Conservation (phyloP, 2,113 vertebrate species). For the Oxyura jamaicensis region DNA sequence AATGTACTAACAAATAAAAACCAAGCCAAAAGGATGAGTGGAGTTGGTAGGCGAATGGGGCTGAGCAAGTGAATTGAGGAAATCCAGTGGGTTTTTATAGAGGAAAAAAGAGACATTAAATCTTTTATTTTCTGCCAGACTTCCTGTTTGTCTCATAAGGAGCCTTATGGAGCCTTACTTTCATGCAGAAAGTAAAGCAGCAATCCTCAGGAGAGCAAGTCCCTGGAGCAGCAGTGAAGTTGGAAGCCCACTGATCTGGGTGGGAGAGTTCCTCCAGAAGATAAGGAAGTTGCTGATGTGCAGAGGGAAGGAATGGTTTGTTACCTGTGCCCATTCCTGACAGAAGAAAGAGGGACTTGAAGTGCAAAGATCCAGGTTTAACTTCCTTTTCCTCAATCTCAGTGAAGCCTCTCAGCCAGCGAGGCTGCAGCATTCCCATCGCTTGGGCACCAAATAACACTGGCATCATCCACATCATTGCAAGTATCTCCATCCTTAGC, state of each 20-base stretch:
- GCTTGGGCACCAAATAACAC: background rate
- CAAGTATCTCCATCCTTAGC: background rate
- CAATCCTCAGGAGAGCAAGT: fast-evolving
- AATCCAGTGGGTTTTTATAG: background rate
- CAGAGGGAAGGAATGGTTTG: background rate
- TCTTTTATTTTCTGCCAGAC: background rate
- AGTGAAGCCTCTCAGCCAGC: background rate
- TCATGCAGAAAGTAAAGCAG: background rate
- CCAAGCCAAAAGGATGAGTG: background rate
- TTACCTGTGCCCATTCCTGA: background rate
- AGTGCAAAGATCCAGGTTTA: background rate
- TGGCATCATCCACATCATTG: background rate
- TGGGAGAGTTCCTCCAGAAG: background rate
- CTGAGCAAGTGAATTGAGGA: background rate
- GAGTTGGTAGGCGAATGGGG: background rate
- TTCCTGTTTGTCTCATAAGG: background rate
- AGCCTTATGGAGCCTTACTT: background rate
- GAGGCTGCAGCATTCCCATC: background rate
- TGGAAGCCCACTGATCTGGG: background rate
- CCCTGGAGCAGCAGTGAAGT: background rate
- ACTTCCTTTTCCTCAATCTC: background rate
- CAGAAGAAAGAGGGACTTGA: background rate
- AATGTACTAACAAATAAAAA: background rate
- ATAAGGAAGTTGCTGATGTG: background rate
- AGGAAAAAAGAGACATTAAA: background rate